Evolutionary conservation across 2,113 vertebrate genomes (phyloP), one percentile per base, ranked within the genome.

Genomic region (Pipra filicauda): DNA sequence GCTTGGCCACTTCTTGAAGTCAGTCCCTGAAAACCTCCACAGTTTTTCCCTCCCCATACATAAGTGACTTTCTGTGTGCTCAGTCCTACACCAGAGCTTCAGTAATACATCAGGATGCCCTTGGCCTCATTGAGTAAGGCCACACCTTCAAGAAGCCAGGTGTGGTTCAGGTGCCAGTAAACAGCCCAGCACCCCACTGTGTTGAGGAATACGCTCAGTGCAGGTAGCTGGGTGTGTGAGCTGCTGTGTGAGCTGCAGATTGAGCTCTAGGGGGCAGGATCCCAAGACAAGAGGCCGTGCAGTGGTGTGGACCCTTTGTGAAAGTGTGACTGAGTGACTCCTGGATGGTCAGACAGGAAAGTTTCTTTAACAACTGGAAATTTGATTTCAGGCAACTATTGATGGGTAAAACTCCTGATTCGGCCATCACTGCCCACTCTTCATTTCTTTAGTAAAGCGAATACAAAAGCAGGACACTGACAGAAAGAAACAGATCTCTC

Each of bases 391-490:
- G 35, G 41, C 28, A 75, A 26, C 12, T 82, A 1, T 2, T 35
- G 35, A 61, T 39, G 41, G 13, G 11, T 77, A 44, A 70, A 92
- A 8, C 12, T 26, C 23, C 39, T 46, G 46, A 54, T 48, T 39
- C 1, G 2, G 55, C 46, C 19, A 54, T 61, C 0, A 0, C 64
- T 72, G 41, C 26, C 23, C 19, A 33, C 20, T 48, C n/a, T 61
- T 54, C 12, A 51, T 83, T 78, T 55, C 91, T 92, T 67, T 49
- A 33, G 8, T 21, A 1, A 2, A 18, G 14, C 67, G 37, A 21
- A 27, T 2, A 18, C 16, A 73, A 73, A 80, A 61, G 39, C 21
- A 76, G 44, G 48, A 67, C 12, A n/a, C 2, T 9, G n/a, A 35
- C 35, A 48, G 5, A 15, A 37, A 55, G 54, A 71, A 22, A 0